Evolutionary conservation across 1,140 invertebrate species (phyloP), one percentile per base, ranked within the genome.

Genomic region (Ceratina australensis): DNA sequence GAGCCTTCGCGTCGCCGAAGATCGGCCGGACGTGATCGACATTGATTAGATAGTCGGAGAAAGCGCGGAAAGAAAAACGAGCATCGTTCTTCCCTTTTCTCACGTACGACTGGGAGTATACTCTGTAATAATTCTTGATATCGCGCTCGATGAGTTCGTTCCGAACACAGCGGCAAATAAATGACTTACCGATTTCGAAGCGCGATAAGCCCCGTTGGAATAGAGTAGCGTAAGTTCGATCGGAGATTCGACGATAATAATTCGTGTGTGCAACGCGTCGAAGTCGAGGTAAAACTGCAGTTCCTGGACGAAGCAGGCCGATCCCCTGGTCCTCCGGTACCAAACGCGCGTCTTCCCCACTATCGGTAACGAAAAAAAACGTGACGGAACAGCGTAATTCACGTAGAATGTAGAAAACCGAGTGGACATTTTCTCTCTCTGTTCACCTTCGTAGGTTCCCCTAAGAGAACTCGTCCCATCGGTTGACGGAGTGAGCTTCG

Each of bases 301-400:
- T 72, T 56, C 67, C 79, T 66, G 50, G 20, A 28, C 20, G 57
- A 49, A 68, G 28, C 47, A 61, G 22, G 52, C 5, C 56, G 54
- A 75, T 82, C 82, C 61, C 20, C 8, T 56, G 28, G 16, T 12
- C 16, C 18, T 15, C 22, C 57, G n/a, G 10, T 61, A 64, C 33
- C 33, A 42, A 42, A 42, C 33, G 33, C 42, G 67, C 24, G 10
- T 57, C 54, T 61, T 74, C 82, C 82, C 82, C 80, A 82, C 82
- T 42, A 72, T 65, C 22, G 22, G 3, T 3, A 47, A 54, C n/a
- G 3, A 28, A 52, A 80, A n/a, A 47, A 7, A 24, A 7, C 10
- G 49, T 42, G 33, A 59, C 47, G 13, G n/a, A 61, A 68, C 56
- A 50, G 47, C 18, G 3, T 68, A 22, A 5, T 50, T 26, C 26